Conservation (phyloP, 2,888 invertebrate genomes). For the Panzeria rudis region DNA sequence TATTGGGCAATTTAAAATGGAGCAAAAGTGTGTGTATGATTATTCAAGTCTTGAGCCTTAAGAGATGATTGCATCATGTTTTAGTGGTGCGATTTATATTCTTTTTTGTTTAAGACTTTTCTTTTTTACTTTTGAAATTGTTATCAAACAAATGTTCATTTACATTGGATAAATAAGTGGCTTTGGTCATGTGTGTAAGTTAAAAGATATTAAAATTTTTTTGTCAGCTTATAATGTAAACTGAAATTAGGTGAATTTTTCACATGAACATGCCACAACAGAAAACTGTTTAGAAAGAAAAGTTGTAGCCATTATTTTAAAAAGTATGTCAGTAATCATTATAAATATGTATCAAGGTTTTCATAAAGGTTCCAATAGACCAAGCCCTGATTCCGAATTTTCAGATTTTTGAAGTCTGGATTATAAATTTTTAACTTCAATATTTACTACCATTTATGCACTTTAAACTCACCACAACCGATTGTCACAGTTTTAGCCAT, state of each 20-base stretch:
- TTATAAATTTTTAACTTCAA: too few species aligned
- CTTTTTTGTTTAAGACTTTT: conserved; percentile 5
- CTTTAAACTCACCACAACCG: too few species aligned
- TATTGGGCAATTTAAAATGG: conserved; percentile 55
- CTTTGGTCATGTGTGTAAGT: background rate
- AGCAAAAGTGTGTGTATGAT: conserved; percentile 48
- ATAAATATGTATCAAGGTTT: background rate
- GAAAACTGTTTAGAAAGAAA: background rate
- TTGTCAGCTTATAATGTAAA: conserved; percentile 5
- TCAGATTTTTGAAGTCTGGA: too few species aligned
- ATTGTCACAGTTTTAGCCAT: background rate
- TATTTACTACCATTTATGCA: too few species aligned
- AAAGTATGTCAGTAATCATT: background rate
- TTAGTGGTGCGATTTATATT: conserved; percentile 25
- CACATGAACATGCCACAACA: background rate
- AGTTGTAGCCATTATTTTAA: background rate
- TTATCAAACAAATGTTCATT: conserved; percentile 29
- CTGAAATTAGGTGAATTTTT: background rate
- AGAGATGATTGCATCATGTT: conserved; percentile 68
- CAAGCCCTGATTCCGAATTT: background rate
- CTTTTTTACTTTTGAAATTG: conserved; percentile 21
- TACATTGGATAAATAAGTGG: conserved; percentile 32
- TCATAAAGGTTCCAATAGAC: background rate
- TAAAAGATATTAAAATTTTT: conserved; percentile 9
- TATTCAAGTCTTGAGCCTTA: conserved; percentile 46